These are phyloP conservation scores for Pluvianellus socialis DNA, from an alignment of 2,113 vertebrate species.

Conservation along the genomic window DNA sequence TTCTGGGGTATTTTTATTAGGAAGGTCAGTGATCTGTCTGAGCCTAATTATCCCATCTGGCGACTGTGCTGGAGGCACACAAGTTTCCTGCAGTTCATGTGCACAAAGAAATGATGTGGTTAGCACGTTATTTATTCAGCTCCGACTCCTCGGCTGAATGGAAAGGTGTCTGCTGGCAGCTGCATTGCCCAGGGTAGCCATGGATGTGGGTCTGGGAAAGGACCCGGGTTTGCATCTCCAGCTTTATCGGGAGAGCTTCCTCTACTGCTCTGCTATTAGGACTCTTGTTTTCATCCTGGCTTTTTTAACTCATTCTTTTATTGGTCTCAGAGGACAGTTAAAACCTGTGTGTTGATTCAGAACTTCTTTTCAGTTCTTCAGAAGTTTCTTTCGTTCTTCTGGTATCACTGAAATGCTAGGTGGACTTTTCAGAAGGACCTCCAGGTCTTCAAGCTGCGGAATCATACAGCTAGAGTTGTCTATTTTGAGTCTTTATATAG, in stretches of 20 bases:
- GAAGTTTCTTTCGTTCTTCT: not conserved
- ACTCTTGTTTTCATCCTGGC: not conserved
- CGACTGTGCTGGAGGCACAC: not conserved
- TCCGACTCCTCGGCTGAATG: not conserved
- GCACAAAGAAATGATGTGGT: not conserved
- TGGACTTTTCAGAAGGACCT: not conserved
- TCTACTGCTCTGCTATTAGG: not conserved
- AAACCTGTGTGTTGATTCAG: not conserved
- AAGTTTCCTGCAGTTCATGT: not conserved
- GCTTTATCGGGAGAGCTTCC: not conserved
- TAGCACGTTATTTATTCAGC: not conserved
- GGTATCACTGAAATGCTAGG: not conserved
- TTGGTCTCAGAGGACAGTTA: not conserved
- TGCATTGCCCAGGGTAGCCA: not conserved
- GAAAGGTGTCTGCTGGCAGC: not conserved
- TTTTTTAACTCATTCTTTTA: not conserved
- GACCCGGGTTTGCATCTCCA: not conserved
- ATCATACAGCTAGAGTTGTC: not conserved
- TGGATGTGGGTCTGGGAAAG: not conserved
- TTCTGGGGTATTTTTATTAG: slow-evolving; percentile 30
- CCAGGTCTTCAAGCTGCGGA: not conserved
- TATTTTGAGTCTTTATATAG: not conserved
- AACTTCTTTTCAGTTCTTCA: not conserved
- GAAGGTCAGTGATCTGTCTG: slow-evolving; percentile 58
- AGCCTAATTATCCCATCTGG: slow-evolving; percentile 53